Percentiles rank a stretch among this genome's conserved stretches.
phyloP scores from a whole-genome alignment of 2,113 vertebrate species.

The Emydura subglobosa region DNA sequence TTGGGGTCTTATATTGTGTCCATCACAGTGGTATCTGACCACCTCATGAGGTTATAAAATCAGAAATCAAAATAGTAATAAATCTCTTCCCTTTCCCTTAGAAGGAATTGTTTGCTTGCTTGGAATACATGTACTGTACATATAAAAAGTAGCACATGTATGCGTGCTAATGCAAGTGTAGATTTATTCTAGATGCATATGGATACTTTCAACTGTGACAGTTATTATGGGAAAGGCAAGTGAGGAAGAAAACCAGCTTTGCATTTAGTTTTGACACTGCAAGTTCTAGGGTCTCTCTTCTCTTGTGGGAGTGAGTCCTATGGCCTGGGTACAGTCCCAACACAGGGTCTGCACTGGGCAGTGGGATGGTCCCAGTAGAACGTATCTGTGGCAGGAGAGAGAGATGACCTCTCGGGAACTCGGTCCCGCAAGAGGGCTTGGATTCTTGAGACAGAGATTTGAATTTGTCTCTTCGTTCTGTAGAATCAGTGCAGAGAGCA shows the following conservation, averaged over 20 bases:
- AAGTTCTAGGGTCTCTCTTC: not conserved
- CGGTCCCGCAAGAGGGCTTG: not conserved
- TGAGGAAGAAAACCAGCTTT: not conserved
- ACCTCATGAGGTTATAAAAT: not conserved
- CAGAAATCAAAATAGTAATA: not conserved
- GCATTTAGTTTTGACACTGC: not conserved
- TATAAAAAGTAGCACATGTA: not conserved
- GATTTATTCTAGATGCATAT: not conserved
- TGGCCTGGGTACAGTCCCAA: not conserved
- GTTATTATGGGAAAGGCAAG: not conserved
- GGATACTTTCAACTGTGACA: not conserved
- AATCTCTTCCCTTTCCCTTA: not conserved
- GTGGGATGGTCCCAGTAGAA: no score
- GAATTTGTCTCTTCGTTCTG: not conserved
- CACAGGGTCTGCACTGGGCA: no score
- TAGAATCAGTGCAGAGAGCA: not conserved
- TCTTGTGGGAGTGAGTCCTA: not conserved
- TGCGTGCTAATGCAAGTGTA: not conserved
- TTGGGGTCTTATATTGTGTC: not conserved
- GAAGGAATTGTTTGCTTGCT: not conserved
- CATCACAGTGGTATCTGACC: no score
- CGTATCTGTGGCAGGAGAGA: not conserved
- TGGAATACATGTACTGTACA: not conserved
- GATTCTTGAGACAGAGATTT: not conserved
- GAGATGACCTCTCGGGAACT: not conserved